Percentiles rank a stretch among this genome's conserved stretches.
Evolutionary conservation across 1,140 invertebrate species (phyloP).

Genomic region (Drosophila ogumai): DNA sequence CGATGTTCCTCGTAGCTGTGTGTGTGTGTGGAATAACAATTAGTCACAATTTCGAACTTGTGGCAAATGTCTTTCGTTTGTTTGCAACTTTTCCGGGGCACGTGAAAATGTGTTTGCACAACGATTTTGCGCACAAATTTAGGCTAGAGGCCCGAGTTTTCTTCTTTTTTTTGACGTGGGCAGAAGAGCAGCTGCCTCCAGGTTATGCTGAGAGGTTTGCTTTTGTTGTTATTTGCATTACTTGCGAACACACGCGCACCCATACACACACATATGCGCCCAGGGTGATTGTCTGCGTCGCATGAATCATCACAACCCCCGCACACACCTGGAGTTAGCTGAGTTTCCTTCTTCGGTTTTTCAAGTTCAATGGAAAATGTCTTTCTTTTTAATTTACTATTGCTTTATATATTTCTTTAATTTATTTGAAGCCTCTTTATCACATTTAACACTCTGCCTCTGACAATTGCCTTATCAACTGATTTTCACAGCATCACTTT

Average conservation of each 20-base stretch:
- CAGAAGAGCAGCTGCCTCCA: slow-evolving; percentile 59
- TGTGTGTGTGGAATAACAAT: slow-evolving; percentile 59
- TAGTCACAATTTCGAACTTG: slow-evolving; percentile 41
- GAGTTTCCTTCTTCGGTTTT: slow-evolving; percentile 22
- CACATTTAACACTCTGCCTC: background rate
- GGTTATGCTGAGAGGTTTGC: slow-evolving; percentile 40
- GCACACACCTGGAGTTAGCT: slow-evolving; percentile 25
- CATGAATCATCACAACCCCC: slow-evolving; percentile 75
- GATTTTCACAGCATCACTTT: slow-evolving; percentile 7
- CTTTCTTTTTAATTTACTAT: background rate
- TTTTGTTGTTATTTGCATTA: slow-evolving; percentile 77
- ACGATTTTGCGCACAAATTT: slow-evolving; percentile 72
- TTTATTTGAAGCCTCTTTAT: background rate
- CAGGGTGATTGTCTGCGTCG: slow-evolving; percentile 47
- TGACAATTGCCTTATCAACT: background rate
- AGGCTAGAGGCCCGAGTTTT: slow-evolving; percentile 14
- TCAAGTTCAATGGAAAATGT: slow-evolving; percentile 32
- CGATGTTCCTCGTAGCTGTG: slow-evolving; percentile 46
- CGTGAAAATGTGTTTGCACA: slow-evolving; percentile 40
- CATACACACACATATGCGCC: slow-evolving; percentile 25
- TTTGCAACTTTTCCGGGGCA: slow-evolving; percentile 46
- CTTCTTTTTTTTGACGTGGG: slow-evolving; percentile 10
- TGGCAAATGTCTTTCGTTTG: slow-evolving; percentile 29
- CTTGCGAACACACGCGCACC: slow-evolving; percentile 29
- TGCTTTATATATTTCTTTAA: background rate